phyloP scores from a whole-genome alignment of 2,888 invertebrate species.

The Chorisops tibialis region DNA sequence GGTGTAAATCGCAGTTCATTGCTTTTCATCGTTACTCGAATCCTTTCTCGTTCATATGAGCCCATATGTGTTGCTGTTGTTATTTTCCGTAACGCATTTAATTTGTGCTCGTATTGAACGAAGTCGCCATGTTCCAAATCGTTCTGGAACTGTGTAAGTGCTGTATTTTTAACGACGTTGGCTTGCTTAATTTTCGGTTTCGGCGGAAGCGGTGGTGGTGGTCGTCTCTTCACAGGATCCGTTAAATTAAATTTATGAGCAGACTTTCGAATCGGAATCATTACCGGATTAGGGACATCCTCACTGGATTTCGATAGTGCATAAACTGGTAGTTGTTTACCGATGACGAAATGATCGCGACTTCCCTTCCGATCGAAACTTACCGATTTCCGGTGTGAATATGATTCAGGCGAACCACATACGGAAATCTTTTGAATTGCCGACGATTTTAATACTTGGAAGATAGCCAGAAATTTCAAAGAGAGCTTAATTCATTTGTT shows the following conservation, averaged over 20 bases:
- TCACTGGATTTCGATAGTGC: conserved; percentile 44
- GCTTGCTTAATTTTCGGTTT: conserved; percentile 48
- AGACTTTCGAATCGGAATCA: conserved; percentile 14
- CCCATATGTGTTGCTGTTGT: too few relatives aligned
- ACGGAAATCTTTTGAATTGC: too few relatives aligned
- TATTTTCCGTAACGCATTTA: too few relatives aligned
- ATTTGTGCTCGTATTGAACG: conserved; percentile 50
- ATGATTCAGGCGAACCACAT: conserved; percentile 32
- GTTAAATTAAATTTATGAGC: conserved; percentile 30
- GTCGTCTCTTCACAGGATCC: conserved; percentile 25
- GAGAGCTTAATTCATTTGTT: too few relatives aligned
- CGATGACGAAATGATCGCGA: conserved; percentile 43
- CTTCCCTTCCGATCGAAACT: conserved; percentile 45
- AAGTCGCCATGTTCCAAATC: conserved; percentile 51
- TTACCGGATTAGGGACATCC: conserved; percentile 37
- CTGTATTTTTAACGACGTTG: conserved; percentile 46
- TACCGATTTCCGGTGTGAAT: conserved; percentile 51
- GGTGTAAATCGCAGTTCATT: too few relatives aligned
- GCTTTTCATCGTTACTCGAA: too few relatives aligned
- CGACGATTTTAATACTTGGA: too few relatives aligned
- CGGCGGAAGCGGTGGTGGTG: conserved; percentile 42
- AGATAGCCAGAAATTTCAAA: too few relatives aligned
- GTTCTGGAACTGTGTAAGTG: conserved; percentile 47
- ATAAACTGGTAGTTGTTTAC: conserved; percentile 33
- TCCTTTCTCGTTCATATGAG: too few relatives aligned